Conservation (phyloP, 2,113 vertebrate species). For the Struthio camelus region DNA sequence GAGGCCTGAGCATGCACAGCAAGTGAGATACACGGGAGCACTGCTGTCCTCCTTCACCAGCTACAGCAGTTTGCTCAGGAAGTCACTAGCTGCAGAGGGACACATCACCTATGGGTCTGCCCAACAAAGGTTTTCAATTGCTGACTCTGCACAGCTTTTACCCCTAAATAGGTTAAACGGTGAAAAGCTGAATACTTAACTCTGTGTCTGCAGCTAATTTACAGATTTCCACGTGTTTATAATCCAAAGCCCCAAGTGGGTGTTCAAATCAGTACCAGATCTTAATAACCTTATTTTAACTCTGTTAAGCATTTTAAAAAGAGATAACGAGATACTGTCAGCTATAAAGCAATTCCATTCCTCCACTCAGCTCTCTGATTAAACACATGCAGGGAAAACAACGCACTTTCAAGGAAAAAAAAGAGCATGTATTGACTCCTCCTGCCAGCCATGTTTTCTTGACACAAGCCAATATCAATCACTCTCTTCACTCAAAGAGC, state of each 20-base stretch:
- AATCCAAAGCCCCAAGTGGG: not conserved
- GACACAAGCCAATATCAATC: constrained; percentile 28
- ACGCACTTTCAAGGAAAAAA: not conserved
- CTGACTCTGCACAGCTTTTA: not conserved
- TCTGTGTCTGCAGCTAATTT: not conserved
- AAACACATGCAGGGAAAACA: not conserved
- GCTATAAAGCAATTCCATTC: not conserved
- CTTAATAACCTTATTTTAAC: not conserved
- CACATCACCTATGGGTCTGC: accelerated
- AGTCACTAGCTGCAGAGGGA: not conserved
- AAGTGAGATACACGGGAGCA: not conserved
- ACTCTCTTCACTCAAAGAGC: not conserved
- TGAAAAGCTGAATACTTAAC: not conserved
- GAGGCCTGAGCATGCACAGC: not conserved
- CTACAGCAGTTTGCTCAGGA: not conserved
- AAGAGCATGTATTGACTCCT: not conserved
- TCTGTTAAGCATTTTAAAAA: not conserved
- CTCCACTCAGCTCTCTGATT: not conserved
- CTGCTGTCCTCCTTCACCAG: not conserved
- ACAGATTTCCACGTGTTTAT: not conserved
- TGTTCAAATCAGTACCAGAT: not conserved
- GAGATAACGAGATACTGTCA: not conserved
- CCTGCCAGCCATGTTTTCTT: constrained; percentile 5
- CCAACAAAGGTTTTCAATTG: not conserved
- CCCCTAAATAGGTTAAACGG: not conserved